A percentile compares a stretch with the other conserved stretches of the same genome.
phyloP scores from a whole-genome alignment of 2,888 invertebrate species.

The Ganaspis brasiliensis region DNA sequence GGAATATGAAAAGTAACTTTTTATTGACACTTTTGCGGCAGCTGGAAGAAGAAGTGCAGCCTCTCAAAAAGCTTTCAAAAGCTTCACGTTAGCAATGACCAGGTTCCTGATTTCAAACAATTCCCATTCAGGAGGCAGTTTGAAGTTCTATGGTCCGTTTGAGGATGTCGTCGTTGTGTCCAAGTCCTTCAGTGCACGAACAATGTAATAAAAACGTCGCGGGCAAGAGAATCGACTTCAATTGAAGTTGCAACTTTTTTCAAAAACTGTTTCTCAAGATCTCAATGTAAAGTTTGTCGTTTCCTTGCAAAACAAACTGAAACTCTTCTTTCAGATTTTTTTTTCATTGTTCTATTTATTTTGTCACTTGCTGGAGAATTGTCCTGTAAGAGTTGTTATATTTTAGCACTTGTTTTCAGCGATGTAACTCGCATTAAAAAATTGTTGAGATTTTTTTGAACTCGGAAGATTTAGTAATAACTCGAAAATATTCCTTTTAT shows the following conservation, averaged over 20 bases:
- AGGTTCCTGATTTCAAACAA: constrained; percentile 69
- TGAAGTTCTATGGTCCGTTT: constrained; percentile 57
- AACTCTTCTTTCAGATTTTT: background rate
- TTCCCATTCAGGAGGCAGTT: constrained; percentile 72
- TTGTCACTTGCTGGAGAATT: background rate
- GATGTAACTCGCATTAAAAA: background rate
- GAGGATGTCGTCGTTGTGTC: constrained; percentile 29
- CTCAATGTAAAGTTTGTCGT: background rate
- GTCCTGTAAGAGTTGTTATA: background rate
- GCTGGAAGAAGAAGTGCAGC: constrained; percentile 48
- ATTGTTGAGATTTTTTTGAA: too few species aligned
- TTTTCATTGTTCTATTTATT: background rate
- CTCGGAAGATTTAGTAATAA: background rate
- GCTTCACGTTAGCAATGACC: constrained; percentile 57
- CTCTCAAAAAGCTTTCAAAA: constrained; percentile 66
- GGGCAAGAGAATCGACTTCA: constrained; percentile 20
- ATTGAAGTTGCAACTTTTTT: constrained; percentile 14
- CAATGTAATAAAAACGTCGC: constrained; percentile 16
- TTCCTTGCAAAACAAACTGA: background rate
- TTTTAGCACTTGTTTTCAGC: too few species aligned
- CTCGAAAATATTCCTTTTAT: background rate
- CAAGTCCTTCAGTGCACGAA: constrained; percentile 22
- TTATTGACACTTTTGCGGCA: constrained; percentile 41
- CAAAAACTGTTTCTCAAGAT: background rate
- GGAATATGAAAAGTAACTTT: constrained; percentile 36